A percentile compares a stretch with the other conserved stretches of the same genome.
These are phyloP conservation scores for Conus ventricosus DNA, from an alignment of 1,140 invertebrate genomes.

Conservation along the genomic window DNA sequence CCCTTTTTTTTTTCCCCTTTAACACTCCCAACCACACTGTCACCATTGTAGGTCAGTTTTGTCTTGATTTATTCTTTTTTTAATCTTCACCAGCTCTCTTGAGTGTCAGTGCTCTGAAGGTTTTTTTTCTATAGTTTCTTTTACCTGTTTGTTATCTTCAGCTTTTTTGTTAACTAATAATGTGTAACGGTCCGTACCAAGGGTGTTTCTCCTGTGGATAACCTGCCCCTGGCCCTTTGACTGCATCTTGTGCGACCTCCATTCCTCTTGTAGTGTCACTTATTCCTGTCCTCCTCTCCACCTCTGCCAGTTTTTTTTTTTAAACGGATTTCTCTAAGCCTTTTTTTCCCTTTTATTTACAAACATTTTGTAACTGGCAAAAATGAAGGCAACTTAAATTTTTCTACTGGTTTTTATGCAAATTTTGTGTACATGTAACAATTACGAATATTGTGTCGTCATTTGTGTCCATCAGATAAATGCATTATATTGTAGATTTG, in stretches of 20 bases:
- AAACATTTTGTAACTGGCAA: not conserved
- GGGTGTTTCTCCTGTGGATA: too few species aligned
- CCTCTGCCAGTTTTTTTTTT: not conserved
- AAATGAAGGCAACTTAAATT: constrained; percentile 22
- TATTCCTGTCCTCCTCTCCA: not conserved
- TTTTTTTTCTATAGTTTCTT: not conserved
- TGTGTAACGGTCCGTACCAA: too few species aligned
- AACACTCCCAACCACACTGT: not conserved
- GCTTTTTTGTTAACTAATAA: too few species aligned
- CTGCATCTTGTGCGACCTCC: too few species aligned
- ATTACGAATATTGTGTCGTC: constrained; percentile 15
- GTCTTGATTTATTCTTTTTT: too few species aligned
- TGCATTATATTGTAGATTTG: constrained; percentile 18
- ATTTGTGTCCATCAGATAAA: constrained; percentile 6
- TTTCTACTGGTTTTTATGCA: constrained; percentile 35
- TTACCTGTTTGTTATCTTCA: not conserved
- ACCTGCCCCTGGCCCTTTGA: too few species aligned
- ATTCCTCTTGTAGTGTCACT: too few species aligned
- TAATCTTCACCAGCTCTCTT: too few species aligned
- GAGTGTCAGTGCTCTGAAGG: too few species aligned
- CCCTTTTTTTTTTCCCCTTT: not conserved
- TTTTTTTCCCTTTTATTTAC: constrained; percentile 1
- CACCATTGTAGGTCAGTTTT: not conserved
- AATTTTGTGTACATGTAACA: constrained; percentile 22
- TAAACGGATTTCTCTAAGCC: not conserved